Base-by-base conservation (phyloP, 2,113 vertebrate genomes). In the Odobenus rosmarus region DNA sequence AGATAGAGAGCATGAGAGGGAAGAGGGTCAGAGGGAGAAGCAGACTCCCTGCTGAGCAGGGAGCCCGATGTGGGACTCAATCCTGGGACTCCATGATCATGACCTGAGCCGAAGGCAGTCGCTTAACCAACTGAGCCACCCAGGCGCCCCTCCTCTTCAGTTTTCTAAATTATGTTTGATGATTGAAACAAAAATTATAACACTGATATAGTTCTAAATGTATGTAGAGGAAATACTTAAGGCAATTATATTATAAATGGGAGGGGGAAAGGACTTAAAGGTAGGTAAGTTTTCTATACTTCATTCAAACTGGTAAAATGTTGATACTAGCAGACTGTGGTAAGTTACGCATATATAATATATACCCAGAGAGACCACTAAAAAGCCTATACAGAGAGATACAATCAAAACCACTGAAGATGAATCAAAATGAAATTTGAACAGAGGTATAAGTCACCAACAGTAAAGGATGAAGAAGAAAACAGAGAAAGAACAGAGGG, bases 111-210 rank as follows among this genome's bases (percentile, higher is more conserved):
- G 39, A 39, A 39, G 39, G 39, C 39, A 39, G 39, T 39, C 39
- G 39, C 39, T 39, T 39, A 39, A 39, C 39, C 39, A 39, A 39
- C 39, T 39, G 39, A 39, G 39, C 39, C 39, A 39, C 39, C 39
- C 39, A 39, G 39, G 39, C 39, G 39, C 12, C 59, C 59, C 59
- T 61, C 23, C 59, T 61, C 24, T 83, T 88, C 23, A 90, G 42
- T 74, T 95, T 95, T 80, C 51, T 16, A 93, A 85, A 93, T 93
- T 90, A 87, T 33, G 49, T 87, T 67, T 93, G 39, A 76, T 55
- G 61, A 26, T 61, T 82, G 33, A 93, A 82, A 42, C 49, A 93
- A 76, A 94, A 82, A 93, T 76, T 69, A 61, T 61, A 77, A 90
- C 33, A 77, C 53, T 91, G 51, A 76, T 91, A 36, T 62, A 36